Evolutionary conservation across 2,797 vertebrate species (phyloP), one percentile per base, ranked within the genome.

Genomic region (Cyprinella venusta): DNA sequence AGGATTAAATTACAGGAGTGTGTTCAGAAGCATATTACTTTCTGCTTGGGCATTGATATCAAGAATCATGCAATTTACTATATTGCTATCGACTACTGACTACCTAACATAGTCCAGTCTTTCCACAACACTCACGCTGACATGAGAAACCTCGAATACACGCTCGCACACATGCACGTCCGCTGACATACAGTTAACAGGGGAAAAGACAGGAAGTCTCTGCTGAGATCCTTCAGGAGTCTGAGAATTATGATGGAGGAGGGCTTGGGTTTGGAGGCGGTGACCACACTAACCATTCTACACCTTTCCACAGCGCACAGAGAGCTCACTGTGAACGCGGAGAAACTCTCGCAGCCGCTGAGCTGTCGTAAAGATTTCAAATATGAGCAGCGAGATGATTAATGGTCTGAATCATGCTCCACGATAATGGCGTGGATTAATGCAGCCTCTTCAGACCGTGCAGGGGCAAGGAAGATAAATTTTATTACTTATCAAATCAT

Each of bases 181-280:
- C 12, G 13, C 86, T 85, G 88, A 89, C 84, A 84, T 85, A 85
- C 79, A 77, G 86, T 85, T 81, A 86, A 81, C 86, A 83, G 19
- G 81, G 89, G 90, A 92, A 91, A 89, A 90, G 86, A 67, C 87
- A 91, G 91, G 92, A 93, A 92, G 92, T 93, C 89, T 93, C 89
- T 30, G 81, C 86, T 90, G 90, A 88, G 91, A 93, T 93, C 90
- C 89, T 90, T 92, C 91, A 90, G 80, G 69, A 85, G 87, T 87
- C 85, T 52, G 87, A 91, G 91, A 91, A 87, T 90, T 87, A 90
- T 82, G 88, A 91, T 84, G 87, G 88, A 69, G 87, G 90, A 84
- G 84, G 87, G 80, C 69, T 63, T 86, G 54, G 63, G 69, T 82
- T 77, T 67, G 36, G 71, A 85, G 63, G 72, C 21, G 71, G 56